These are phyloP conservation scores for Lepidonotus clava DNA, from an alignment of 2,888 invertebrate species.

Conservation along the genomic window DNA sequence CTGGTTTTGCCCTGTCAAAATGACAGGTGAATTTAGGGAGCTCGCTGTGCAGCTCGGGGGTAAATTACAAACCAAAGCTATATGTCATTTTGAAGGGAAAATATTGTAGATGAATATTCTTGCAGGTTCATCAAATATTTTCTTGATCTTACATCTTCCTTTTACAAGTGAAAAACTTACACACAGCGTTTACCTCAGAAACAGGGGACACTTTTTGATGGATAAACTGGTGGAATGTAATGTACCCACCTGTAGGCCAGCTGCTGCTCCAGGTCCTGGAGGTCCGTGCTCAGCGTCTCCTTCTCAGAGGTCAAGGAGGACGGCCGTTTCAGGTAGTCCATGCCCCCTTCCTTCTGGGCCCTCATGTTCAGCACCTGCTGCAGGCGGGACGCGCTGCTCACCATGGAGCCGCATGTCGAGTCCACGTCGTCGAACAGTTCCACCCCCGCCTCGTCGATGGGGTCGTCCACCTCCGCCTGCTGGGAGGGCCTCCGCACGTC, in stretches of 20 bases:
- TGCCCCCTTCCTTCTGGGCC: neutral
- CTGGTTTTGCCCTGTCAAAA: no score
- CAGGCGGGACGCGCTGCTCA: constrained; percentile 13
- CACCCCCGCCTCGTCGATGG: neutral
- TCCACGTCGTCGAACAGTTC: constrained; percentile 15
- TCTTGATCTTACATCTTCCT: no score
- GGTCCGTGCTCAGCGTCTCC: neutral
- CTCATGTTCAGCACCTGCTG: neutral
- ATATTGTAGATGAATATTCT: no score
- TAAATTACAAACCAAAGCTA: no score
- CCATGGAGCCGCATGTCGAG: constrained; percentile 12
- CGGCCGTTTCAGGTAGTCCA: neutral
- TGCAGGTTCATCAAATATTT: no score
- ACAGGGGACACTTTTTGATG: no score
- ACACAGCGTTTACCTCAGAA: neutral
- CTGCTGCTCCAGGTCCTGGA: constrained; percentile 23
- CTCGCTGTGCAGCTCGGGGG: no score
- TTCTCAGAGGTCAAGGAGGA: constrained; percentile 18
- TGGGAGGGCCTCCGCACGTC: neutral
- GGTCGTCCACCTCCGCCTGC: neutral
- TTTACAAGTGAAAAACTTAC: neutral
- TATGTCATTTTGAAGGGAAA: no score
- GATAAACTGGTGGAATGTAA: no score
- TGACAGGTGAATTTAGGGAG: no score
- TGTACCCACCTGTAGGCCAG: neutral